Evolutionary conservation across 2,888 invertebrate species (phyloP).

Genomic region (Trimorus sp.): DNA sequence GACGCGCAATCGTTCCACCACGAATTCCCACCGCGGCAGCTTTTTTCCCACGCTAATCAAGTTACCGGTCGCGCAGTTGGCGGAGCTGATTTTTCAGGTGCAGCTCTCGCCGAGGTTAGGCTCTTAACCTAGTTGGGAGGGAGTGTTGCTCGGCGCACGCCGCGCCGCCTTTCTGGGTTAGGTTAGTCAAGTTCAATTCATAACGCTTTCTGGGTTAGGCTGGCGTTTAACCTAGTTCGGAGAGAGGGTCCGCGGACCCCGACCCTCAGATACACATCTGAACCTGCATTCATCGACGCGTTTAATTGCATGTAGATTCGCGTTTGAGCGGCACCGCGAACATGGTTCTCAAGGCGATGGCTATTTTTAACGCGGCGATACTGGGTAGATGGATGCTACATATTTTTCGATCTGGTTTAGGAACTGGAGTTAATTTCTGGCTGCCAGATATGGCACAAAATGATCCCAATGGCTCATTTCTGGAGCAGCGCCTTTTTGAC

Average conservation of each 20-base stretch:
- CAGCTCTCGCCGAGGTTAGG: conserved; percentile 36
- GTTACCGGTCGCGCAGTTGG: conserved; percentile 37
- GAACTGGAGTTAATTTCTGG: no score
- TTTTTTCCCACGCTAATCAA: conserved; percentile 52
- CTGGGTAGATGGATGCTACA: no score
- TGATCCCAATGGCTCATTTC: no score
- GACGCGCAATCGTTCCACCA: no score
- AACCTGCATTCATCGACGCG: conserved; percentile 29
- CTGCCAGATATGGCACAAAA: no score
- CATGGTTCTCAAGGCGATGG: neutral
- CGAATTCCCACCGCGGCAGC: neutral
- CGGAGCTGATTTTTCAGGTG: conserved; percentile 55
- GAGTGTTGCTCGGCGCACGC: conserved; percentile 5
- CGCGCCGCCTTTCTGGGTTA: conserved; percentile 52
- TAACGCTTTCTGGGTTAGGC: conserved; percentile 58
- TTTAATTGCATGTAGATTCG: conserved; percentile 53
- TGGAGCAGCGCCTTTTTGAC: no score
- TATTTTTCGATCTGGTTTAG: no score
- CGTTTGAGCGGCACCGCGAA: conserved; percentile 25
- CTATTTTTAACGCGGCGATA: no score
- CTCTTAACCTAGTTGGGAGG: conserved; percentile 54
- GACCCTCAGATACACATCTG: conserved; percentile 52
- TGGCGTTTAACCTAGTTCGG: conserved; percentile 59
- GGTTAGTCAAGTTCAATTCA: conserved; percentile 65
- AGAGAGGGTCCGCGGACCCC: conserved; percentile 34